phyloP scores from a whole-genome alignment of 1,140 invertebrate genomes.

The Mya arenaria region DNA sequence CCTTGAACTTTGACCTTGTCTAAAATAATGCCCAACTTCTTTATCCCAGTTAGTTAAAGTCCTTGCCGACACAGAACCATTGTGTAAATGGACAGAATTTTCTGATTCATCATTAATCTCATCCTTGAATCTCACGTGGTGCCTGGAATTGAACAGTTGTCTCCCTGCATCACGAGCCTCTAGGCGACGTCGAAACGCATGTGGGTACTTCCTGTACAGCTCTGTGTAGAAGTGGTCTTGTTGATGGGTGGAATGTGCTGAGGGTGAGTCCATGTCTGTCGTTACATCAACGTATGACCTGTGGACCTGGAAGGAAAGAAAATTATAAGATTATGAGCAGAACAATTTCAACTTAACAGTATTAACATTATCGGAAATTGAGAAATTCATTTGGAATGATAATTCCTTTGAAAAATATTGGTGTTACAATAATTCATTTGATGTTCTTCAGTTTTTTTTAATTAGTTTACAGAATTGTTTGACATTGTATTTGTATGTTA shows the following conservation, averaged over 20 bases:
- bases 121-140: constrained; percentile 36
- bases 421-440: too few relatives aligned
- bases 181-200: constrained; percentile 4
- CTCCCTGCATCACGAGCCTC: constrained; percentile 15
- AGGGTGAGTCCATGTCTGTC: not conserved
- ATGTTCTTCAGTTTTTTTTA: too few relatives aligned
- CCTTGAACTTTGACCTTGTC: constrained; percentile 7
- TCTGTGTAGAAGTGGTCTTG: constrained; percentile 27
- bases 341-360: too few relatives aligned
- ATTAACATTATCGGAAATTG: too few relatives aligned
- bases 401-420: too few relatives aligned
- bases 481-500: too few relatives aligned
- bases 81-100: too few relatives aligned
- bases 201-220: constrained; percentile 34
- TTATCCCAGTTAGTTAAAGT: constrained; percentile 39
- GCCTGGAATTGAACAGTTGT: constrained; percentile 25
- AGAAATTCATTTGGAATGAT: too few relatives aligned
- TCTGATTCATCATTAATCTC: too few relatives aligned
- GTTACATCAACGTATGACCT: constrained; percentile 25
- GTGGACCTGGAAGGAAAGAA: constrained; percentile 27
- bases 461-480: too few relatives aligned
- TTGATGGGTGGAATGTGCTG: constrained; percentile 25
- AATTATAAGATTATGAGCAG: too few relatives aligned
- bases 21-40: constrained; percentile 42
- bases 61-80: too few relatives aligned